Evolutionary conservation across 2,888 invertebrate species (phyloP).

Genomic region (Andrena hattorfiana): DNA sequence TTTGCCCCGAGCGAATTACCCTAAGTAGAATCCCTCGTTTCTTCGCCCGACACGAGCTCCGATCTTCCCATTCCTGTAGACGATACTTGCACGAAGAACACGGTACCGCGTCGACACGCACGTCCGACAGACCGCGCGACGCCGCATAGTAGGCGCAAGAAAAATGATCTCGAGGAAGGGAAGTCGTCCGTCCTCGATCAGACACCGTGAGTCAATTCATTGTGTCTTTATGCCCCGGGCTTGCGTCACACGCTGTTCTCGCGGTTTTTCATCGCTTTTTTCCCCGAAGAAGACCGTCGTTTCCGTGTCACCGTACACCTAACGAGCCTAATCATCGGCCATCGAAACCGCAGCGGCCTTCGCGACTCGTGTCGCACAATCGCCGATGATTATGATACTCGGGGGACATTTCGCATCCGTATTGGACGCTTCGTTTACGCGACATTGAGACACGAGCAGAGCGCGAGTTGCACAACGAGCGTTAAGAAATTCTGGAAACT

Average conservation of each 20-base stretch:
- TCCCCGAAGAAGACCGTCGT: constrained; percentile 35
- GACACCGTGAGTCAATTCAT: constrained; percentile 47
- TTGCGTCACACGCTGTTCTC: constrained; percentile 62
- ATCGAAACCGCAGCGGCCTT: constrained; percentile 70
- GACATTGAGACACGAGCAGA: constrained; percentile 5
- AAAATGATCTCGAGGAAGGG: constrained; percentile 62
- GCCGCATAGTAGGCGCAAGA: constrained; percentile 56
- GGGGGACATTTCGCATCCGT: constrained; percentile 33
- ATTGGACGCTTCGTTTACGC: constrained; percentile 16
- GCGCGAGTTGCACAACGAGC: too few relatives aligned
- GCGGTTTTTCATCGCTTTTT: constrained; percentile 33
- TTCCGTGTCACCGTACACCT: constrained; percentile 59
- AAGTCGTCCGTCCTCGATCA: constrained; percentile 47
- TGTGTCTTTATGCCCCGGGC: constrained; percentile 35
- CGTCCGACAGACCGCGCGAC: constrained; percentile 16
- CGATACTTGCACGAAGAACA: background rate
- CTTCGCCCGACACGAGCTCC: background rate
- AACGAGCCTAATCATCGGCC: constrained; percentile 61
- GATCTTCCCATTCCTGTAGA: background rate
- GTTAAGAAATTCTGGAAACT: background rate
- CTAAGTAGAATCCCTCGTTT: constrained; percentile 11
- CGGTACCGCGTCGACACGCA: constrained; percentile 31
- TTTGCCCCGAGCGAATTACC: background rate
- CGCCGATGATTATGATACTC: constrained; percentile 38
- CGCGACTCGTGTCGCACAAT: constrained; percentile 34